Percentiles rank a stretch among this genome's conserved stretches.
Evolutionary conservation across 2,113 vertebrate species (phyloP).

Genomic region (Aegypius monachus): DNA sequence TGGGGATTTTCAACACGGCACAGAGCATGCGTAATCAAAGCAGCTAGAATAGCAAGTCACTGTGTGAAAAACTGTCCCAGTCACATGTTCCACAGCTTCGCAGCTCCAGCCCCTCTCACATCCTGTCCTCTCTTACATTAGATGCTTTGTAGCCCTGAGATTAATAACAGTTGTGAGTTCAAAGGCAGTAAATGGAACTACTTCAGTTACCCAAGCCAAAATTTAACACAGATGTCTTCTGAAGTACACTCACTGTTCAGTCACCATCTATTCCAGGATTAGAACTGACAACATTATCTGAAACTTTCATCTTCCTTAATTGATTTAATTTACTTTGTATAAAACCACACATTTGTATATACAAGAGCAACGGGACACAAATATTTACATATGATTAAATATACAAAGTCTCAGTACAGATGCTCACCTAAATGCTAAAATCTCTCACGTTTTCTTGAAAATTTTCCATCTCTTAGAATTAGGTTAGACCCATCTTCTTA

Average conservation of each 20-base stretch:
- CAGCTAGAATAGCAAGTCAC: neutral
- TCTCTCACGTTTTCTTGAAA: neutral
- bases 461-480: neutral
- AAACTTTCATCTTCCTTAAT: slow-evolving; percentile 43
- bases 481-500: neutral
- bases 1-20: neutral
- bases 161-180: slow-evolving; percentile 38
- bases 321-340: slow-evolving; percentile 34
- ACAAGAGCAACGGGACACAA: neutral
- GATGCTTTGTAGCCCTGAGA: neutral
- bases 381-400: slow-evolving; percentile 41
- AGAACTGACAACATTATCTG: neutral
- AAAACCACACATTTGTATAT: slow-evolving; percentile 32
- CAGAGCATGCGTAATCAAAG: neutral
- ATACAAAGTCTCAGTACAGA: neutral
- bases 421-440: neutral
- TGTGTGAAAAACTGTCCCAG: neutral
- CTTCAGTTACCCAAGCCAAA: neutral
- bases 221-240: slow-evolving; percentile 7
- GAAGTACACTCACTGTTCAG: neutral
- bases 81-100: neutral
- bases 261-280: neutral
- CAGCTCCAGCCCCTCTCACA: slow-evolving; percentile 22
- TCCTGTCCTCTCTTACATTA: slow-evolving; percentile 18
- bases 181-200: slow-evolving; percentile 7